phyloP scores from a whole-genome alignment of 2,888 invertebrate species.

The Brachylomia viminalis region DNA sequence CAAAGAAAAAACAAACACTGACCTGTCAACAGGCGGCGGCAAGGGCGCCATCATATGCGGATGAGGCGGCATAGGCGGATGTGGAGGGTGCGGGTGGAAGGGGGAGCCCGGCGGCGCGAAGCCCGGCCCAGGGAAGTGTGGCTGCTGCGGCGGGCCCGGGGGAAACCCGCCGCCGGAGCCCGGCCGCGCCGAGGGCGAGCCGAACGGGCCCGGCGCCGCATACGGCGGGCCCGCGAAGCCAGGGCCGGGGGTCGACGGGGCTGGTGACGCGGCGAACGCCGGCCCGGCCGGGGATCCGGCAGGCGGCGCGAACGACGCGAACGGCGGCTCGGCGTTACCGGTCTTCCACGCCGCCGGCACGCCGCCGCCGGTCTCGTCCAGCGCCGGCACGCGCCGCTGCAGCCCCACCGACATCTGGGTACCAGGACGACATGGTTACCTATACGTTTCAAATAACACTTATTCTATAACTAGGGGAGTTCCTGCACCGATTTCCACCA shows the following conservation, averaged over 20 bases:
- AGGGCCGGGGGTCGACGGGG: conserved; percentile 94
- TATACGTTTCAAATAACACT: conserved; percentile 7
- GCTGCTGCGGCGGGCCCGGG: conserved; percentile 93
- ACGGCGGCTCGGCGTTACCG: conserved; percentile 90
- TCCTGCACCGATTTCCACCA: background rate
- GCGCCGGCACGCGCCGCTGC: conserved; percentile 93
- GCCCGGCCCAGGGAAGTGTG: conserved; percentile 93
- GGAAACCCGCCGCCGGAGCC: conserved; percentile 96
- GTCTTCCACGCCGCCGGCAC: conserved; percentile 94
- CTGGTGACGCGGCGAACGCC: conserved; percentile 92
- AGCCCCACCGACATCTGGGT: conserved; percentile 93
- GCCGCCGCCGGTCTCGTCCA: conserved; percentile 87
- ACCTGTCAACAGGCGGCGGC: conserved; percentile 95
- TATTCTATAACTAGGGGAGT: background rate
- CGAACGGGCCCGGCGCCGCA: conserved; percentile 92
- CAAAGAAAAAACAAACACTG: conserved; percentile 78
- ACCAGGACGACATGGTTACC: conserved; percentile 47
- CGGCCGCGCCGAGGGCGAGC: conserved; percentile 92
- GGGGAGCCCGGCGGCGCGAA: conserved; percentile 94
- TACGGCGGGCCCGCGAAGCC: conserved; percentile 92
- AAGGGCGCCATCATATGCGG: conserved; percentile 89
- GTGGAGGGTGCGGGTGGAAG: conserved; percentile 95
- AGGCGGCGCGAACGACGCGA: conserved; percentile 94
- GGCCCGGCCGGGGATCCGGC: conserved; percentile 93
- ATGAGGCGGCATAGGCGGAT: conserved; percentile 95